Evolutionary conservation across 1,140 invertebrate genomes (phyloP).

Genomic region (Plutomurus gul): DNA sequence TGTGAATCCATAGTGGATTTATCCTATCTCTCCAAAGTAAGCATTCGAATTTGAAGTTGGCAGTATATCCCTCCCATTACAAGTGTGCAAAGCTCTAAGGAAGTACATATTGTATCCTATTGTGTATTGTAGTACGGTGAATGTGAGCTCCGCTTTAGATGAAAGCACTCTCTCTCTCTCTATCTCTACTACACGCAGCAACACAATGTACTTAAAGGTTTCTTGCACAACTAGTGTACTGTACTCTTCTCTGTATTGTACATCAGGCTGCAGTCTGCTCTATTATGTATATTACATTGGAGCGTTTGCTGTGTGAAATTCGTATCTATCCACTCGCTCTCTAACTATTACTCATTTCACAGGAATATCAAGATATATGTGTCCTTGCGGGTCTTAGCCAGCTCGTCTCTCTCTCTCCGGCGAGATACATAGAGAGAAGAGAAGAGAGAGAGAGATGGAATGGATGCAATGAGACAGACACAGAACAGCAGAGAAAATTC

Average conservation of each 20-base stretch:
- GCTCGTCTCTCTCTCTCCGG: too few species aligned
- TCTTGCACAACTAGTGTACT: too few species aligned
- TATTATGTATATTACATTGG: too few species aligned
- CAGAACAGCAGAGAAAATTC: neutral
- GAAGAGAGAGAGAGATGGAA: neutral
- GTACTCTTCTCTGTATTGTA: too few species aligned
- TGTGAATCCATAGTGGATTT: constrained; percentile 12
- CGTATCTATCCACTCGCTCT: constrained; percentile 12
- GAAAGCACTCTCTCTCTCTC: too few species aligned
- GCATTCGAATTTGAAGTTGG: constrained; percentile 11
- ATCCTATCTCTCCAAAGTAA: neutral
- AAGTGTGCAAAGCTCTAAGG: neutral
- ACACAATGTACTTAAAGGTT: too few species aligned
- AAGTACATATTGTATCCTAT: too few species aligned
- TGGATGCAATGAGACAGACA: constrained; percentile 19
- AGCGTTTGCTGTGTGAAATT: neutral
- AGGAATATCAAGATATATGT: constrained; percentile 48
- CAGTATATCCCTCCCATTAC: neutral
- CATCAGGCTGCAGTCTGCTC: too few species aligned
- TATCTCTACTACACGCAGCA: too few species aligned
- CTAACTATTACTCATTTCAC: constrained; percentile 50
- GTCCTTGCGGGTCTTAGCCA: constrained; percentile 18
- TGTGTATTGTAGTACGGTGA: too few species aligned
- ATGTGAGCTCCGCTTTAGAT: too few species aligned
- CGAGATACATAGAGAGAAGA: constrained; percentile 20